phyloP scores from a whole-genome alignment of 2,797 vertebrate species.

The Eulemur coronatus region DNA sequence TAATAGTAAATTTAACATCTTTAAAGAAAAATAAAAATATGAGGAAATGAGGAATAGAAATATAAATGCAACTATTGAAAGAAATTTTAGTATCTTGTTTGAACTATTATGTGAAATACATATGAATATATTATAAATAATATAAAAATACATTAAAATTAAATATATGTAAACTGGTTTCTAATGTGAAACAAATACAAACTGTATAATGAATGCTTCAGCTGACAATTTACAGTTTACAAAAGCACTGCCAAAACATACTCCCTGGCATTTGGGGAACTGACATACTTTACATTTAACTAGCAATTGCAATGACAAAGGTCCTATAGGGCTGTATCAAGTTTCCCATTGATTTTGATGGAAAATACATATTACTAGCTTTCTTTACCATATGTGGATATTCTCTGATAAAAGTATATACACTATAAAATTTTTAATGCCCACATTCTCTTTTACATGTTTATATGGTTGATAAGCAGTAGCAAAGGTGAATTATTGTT shows the following conservation, averaged over 20 bases:
- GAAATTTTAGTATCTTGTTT: neutral
- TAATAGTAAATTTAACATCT: constrained; percentile 20
- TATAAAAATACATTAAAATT: neutral
- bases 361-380: neutral
- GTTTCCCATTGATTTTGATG: constrained; percentile 36
- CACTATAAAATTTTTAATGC: neutral
- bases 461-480: neutral
- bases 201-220: neutral
- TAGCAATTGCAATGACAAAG: neutral
- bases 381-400: neutral
- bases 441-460: neutral
- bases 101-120: neutral
- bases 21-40: constrained; percentile 20
- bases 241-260: neutral
- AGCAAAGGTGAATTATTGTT: constrained; percentile 17
- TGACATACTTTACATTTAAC: constrained; percentile 30
- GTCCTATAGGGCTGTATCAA: neutral
- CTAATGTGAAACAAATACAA: constrained; percentile 14
- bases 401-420: neutral
- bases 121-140: neutral
- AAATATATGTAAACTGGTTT: neutral
- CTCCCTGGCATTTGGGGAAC: neutral
- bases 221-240: neutral
- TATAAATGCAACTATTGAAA: neutral
- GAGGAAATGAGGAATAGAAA: neutral